Evolutionary conservation across 53 echinoderm and acorn worm species (phyloP).

Genomic region (Mesocentrotus franciscanus): DNA sequence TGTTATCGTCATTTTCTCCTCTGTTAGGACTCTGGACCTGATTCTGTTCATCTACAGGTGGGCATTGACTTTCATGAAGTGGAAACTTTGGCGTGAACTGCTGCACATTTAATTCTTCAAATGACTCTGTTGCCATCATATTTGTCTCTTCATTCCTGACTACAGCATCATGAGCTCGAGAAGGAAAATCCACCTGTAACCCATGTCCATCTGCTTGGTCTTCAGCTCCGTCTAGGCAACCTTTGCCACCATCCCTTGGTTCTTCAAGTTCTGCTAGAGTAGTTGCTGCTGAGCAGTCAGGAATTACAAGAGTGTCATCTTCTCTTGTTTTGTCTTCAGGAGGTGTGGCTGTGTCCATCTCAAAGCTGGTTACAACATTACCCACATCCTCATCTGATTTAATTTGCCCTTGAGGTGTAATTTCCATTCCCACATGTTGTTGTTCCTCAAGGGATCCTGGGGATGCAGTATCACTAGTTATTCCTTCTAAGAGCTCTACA

Average conservation of each 20-base stretch:
- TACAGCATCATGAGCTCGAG: not conserved
- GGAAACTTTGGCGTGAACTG: not conserved
- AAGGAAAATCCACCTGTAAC: not conserved
- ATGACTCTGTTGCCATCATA: not conserved
- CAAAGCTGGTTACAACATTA: not conserved
- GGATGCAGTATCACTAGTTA: too few relatives aligned
- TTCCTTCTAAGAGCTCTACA: not conserved
- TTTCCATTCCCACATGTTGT: conserved; percentile 1
- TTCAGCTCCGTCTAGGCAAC: not conserved
- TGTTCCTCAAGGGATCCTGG: not conserved
- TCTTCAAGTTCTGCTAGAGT: not conserved
- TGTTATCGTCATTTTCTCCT: not conserved
- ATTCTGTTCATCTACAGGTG: not conserved
- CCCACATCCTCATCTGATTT: not conserved
- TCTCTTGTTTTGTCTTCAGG: not conserved
- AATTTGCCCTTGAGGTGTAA: not conserved
- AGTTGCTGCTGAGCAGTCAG: not conserved
- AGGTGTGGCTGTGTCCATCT: not conserved
- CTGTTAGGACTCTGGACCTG: not conserved
- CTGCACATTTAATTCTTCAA: not conserved
- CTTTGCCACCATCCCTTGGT: not conserved
- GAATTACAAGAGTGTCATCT: not conserved
- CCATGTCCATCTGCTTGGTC: conserved; percentile 39
- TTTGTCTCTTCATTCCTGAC: not conserved
- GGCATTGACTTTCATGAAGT: not conserved